Percentiles rank a stretch among this genome's conserved stretches.
phyloP scores from a whole-genome alignment of 2,113 vertebrate species.

The Ceratotherium simum region DNA sequence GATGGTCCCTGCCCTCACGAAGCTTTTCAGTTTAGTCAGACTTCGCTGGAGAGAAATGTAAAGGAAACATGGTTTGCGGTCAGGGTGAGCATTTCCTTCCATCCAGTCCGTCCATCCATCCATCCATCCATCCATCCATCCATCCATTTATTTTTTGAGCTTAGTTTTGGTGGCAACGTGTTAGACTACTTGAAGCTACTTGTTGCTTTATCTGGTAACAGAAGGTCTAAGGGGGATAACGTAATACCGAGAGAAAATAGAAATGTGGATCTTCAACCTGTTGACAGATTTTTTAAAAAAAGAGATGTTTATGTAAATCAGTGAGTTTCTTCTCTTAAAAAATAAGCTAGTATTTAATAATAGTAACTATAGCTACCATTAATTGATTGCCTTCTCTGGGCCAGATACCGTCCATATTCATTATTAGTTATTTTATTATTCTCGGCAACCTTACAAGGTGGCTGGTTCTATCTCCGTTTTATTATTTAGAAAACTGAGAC shows the following conservation, averaged over 20 bases:
- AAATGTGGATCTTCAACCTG: neutral
- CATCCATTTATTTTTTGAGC: neutral
- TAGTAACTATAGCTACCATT: neutral
- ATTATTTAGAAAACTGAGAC: neutral
- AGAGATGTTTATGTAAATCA: neutral
- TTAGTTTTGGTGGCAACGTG: slow-evolving; percentile 6
- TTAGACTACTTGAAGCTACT: slow-evolving; percentile 1
- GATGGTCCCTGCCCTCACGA: neutral
- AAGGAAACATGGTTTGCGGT: neutral
- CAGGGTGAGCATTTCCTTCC: no score
- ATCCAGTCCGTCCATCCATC: neutral
- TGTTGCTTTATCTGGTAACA: slow-evolving; percentile 4
- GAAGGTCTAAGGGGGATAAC: neutral
- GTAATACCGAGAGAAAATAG: neutral
- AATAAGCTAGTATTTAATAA: neutral
- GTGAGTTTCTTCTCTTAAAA: slow-evolving; percentile 36
- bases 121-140: neutral
- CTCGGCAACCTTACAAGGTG: neutral
- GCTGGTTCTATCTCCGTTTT: neutral
- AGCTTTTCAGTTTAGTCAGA: neutral
- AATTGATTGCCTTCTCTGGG: neutral
- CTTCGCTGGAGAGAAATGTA: neutral
- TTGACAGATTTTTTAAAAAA: neutral
- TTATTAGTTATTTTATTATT: slow-evolving; percentile 26
- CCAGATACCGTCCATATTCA: neutral